Evolutionary conservation across 2,888 invertebrate genomes (phyloP).

Genomic region (Carterocephalus palaemon): DNA sequence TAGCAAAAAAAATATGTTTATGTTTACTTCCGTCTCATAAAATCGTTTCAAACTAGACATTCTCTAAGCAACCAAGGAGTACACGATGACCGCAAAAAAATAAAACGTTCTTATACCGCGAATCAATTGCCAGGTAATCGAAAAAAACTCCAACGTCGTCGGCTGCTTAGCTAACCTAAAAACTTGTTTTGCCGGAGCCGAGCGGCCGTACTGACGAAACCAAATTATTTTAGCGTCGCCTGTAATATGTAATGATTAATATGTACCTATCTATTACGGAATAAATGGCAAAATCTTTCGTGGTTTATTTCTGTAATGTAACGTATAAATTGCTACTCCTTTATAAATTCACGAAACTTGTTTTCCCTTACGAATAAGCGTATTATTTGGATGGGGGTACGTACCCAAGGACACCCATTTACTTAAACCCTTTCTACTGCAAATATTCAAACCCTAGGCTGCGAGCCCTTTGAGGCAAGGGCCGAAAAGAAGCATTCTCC

Average conservation of each 20-base stretch:
- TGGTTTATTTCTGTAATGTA: background rate
- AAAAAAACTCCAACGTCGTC: conserved; percentile 47
- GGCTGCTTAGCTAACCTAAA: conserved; percentile 51
- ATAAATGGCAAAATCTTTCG: background rate
- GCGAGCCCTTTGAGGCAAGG: no score
- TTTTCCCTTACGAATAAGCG: no score
- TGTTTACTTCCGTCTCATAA: conserved; percentile 9
- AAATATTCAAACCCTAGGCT: no score
- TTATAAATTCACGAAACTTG: no score
- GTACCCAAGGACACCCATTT: no score
- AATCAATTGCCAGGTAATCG: conserved; percentile 35
- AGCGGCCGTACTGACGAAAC: conserved; percentile 36
- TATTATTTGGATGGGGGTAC: no score
- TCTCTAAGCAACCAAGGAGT: no score
- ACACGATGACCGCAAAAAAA: no score
- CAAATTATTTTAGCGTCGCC: conserved; percentile 22
- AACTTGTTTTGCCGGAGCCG: conserved; percentile 46
- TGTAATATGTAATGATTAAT: conserved; percentile 14
- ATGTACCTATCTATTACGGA: no score
- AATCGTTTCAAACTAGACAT: no score
- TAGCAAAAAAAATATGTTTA: conserved; percentile 4
- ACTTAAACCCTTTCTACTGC: no score
- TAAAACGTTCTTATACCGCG: conserved; percentile 6
- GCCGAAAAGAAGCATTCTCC: no score
- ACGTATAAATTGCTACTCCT: background rate